phyloP scores from a whole-genome alignment of 2,797 vertebrate genomes.

The Melanogrammus aeglefinus region DNA sequence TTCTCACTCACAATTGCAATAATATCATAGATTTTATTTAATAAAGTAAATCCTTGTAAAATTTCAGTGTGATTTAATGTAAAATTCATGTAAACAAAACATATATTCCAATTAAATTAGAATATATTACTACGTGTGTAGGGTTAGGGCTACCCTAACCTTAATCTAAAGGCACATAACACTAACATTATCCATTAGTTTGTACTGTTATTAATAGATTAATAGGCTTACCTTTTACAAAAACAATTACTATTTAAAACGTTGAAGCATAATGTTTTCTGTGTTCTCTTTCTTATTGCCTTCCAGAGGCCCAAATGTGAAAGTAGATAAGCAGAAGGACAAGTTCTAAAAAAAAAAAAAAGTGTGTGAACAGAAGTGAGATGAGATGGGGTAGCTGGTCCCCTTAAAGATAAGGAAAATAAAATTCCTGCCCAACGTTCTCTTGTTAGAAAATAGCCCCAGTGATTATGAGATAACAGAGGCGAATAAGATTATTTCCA shows the following conservation, averaged over 20 bases:
- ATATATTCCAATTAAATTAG: background rate
- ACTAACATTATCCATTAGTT: background rate
- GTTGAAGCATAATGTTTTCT: background rate
- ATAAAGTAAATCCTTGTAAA: background rate
- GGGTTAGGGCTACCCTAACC: background rate
- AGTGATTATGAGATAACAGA: slow-evolving; percentile 42
- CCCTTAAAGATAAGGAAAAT: slow-evolving; percentile 59
- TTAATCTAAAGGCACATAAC: background rate
- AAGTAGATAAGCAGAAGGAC: slow-evolving; percentile 37
- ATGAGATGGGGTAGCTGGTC: slow-evolving; percentile 15
- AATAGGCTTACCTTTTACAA: background rate
- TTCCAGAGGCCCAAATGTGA: slow-evolving; percentile 11
- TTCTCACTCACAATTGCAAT: background rate
- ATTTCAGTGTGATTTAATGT: background rate
- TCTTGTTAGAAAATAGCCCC: slow-evolving; percentile 51
- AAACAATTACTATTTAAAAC: background rate
- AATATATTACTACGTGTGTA: no score
- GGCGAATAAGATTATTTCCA: slow-evolving; percentile 30
- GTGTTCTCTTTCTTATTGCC: background rate
- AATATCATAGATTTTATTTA: background rate
- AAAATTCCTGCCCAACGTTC: slow-evolving; percentile 61
- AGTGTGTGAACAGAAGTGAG: slow-evolving; percentile 58
- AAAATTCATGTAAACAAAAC: background rate
- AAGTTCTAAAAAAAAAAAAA: slow-evolving; percentile 55
- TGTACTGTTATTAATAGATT: background rate